Percentiles rank a stretch among this genome's conserved stretches.
Evolutionary conservation across 2,888 invertebrate genomes (phyloP).

Genomic region (Metopia argyrocephala): DNA sequence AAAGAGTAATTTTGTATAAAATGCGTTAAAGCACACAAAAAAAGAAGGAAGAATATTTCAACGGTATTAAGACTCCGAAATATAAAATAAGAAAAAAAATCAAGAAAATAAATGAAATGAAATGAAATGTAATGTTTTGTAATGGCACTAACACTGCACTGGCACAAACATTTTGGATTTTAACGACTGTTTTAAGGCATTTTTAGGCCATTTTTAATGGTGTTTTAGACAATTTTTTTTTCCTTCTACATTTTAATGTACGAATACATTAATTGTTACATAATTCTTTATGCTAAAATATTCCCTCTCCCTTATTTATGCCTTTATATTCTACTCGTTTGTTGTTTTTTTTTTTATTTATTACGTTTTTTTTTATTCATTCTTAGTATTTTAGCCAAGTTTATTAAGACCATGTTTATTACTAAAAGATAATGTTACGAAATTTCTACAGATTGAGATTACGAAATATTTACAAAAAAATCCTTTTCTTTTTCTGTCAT

Average conservation of each 20-base stretch:
- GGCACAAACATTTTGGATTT: constrained; percentile 23
- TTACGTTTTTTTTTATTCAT: background rate
- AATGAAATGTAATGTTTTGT: background rate
- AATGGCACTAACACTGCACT: background rate
- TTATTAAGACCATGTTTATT: constrained; percentile 42
- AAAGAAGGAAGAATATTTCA: too few relatives aligned
- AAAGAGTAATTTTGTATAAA: too few relatives aligned
- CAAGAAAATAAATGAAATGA: background rate
- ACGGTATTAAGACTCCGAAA: too few relatives aligned
- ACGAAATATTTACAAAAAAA: constrained; percentile 27
- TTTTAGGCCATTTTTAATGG: constrained; percentile 33
- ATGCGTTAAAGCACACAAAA: too few relatives aligned
- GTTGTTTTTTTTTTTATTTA: background rate
- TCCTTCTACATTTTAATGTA: constrained; percentile 7
- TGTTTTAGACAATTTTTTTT: constrained; percentile 33
- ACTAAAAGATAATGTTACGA: constrained; percentile 26
- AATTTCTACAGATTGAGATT: constrained; percentile 11
- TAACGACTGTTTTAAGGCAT: background rate
- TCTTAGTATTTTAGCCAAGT: constrained; percentile 14
- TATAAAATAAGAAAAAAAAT: too few relatives aligned
- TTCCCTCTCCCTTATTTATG: too few relatives aligned
- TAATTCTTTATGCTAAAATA: constrained; percentile 46
- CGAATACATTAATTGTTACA: constrained; percentile 50
- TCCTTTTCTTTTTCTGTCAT: constrained; percentile 18
- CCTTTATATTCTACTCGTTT: background rate